A percentile compares a stretch with the other conserved stretches of the same genome.
These are phyloP conservation scores for Sycophila texana DNA, from an alignment of 2,888 invertebrate genomes.

Conservation along the genomic window DNA sequence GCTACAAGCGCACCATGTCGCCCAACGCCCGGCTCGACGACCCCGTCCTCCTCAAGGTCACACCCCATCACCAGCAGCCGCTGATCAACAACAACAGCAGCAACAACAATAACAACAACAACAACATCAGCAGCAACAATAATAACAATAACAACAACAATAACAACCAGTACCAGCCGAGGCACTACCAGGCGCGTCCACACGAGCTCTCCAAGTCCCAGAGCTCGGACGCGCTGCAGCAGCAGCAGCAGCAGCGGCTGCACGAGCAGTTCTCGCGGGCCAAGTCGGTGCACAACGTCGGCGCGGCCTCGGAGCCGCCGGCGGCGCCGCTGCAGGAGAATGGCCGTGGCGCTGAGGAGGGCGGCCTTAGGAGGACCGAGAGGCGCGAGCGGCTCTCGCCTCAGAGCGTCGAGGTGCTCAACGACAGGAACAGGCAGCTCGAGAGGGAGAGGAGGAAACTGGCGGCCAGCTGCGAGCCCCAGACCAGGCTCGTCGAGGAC, in stretches of 20 bases:
- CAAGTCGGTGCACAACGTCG: conserved; percentile 47
- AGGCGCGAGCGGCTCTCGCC: conserved; percentile 68
- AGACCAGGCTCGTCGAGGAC: conserved; percentile 63
- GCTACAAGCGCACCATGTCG: conserved; percentile 85
- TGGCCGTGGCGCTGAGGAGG: conserved; percentile 53
- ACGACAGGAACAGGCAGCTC: conserved; percentile 71
- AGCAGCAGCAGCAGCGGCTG: conserved; percentile 59
- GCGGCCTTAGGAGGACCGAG: conserved; percentile 37
- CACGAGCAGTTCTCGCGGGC: conserved; percentile 43
- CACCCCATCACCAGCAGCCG: conserved; percentile 65
- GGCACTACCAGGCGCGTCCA: conserved; percentile 53
- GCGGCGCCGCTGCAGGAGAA: conserved; percentile 58
- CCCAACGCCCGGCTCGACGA: conserved; percentile 77
- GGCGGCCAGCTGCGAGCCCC: conserved; percentile 70
- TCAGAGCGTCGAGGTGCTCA: conserved; percentile 70
- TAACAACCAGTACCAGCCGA: conserved; percentile 42
- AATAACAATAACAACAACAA: conserved; percentile 24
- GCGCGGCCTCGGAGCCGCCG: conserved; percentile 49
- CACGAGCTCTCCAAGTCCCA: conserved; percentile 69
- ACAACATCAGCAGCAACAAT: conserved; percentile 49
- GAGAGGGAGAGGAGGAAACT: conserved; percentile 70
- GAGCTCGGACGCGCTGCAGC: conserved; percentile 69
- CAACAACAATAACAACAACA: conserved; percentile 33
- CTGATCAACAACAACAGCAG: conserved; percentile 59
- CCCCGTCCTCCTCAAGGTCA: conserved; percentile 71